Conservation (phyloP, 2,888 invertebrate species). For the Eulithis prunata region DNA sequence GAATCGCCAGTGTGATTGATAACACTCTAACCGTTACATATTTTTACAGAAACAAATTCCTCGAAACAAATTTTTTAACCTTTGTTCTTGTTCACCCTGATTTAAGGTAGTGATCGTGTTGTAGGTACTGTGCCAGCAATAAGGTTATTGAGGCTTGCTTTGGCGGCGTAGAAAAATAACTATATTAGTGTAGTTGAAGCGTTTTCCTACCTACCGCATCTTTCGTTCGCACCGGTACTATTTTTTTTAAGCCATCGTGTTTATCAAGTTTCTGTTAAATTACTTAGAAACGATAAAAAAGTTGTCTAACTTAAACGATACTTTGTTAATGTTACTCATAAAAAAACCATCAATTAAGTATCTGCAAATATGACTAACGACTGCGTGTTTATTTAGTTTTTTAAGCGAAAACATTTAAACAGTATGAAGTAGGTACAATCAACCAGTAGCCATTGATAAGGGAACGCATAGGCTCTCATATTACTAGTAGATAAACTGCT, state of each 20-base stretch:
- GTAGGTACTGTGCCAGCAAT: too few relatives aligned
- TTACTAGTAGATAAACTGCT: not conserved
- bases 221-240: not conserved
- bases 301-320: slow-evolving; percentile 9
- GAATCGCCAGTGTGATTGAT: too few relatives aligned
- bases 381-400: slow-evolving; percentile 20
- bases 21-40: too few relatives aligned
- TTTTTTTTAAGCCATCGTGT: slow-evolving; percentile 1
- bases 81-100: too few relatives aligned
- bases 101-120: too few relatives aligned
- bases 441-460: slow-evolving; percentile 16
- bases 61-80: too few relatives aligned
- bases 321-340: slow-evolving; percentile 24
- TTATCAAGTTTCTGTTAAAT: not conserved
- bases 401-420: slow-evolving; percentile 11
- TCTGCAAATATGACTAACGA: slow-evolving; percentile 22
- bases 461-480: not conserved
- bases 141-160: too few relatives aligned
- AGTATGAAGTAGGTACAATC: not conserved
- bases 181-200: too few relatives aligned
- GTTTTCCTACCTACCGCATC: too few relatives aligned
- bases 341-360: slow-evolving; percentile 22
- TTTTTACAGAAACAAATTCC: too few relatives aligned
- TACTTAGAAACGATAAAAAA: slow-evolving; percentile 19
- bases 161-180: too few relatives aligned